A percentile compares a stretch with the other conserved stretches of the same genome.
Conservation (phyloP, 2,888 invertebrate species). For the Monopis laevigella region DNA sequence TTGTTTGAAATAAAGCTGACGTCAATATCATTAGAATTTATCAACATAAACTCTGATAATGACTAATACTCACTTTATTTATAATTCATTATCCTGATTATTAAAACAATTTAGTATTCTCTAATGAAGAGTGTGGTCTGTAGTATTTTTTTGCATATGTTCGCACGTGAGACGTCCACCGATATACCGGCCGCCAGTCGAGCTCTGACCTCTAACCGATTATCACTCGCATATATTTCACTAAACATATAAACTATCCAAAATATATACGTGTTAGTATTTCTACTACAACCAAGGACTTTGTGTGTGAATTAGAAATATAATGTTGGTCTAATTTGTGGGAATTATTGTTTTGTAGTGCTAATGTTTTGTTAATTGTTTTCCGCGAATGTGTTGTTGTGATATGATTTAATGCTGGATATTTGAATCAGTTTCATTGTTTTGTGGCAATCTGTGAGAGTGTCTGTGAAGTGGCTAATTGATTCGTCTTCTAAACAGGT, state of each 20-base stretch:
- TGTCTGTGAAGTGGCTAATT: too few species aligned
- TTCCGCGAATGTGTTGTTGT: constrained; percentile 45
- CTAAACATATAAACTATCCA: too few species aligned
- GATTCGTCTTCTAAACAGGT: too few species aligned
- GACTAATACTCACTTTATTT: too few species aligned
- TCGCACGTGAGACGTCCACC: constrained; percentile 53
- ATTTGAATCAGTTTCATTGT: constrained; percentile 5
- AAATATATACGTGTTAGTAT: too few species aligned
- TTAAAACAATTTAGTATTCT: neutral
- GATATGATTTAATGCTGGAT: constrained; percentile 1
- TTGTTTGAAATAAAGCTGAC: too few species aligned
- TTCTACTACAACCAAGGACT: too few species aligned
- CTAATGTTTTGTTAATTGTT: constrained; percentile 23
- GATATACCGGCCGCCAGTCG: constrained; percentile 48
- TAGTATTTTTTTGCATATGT: constrained; percentile 50
- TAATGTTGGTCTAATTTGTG: neutral
- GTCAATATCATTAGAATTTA: too few species aligned
- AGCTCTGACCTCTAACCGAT: constrained; percentile 48
- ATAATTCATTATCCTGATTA: neutral
- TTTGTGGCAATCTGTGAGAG: neutral
- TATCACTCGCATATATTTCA: constrained; percentile 36
- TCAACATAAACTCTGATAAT: too few species aligned
- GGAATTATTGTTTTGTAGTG: neutral
- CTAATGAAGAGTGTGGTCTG: neutral
- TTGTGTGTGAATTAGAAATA: neutral